Conservation (phyloP, 2,888 invertebrate genomes). For the Limnephilus lunatus region DNA sequence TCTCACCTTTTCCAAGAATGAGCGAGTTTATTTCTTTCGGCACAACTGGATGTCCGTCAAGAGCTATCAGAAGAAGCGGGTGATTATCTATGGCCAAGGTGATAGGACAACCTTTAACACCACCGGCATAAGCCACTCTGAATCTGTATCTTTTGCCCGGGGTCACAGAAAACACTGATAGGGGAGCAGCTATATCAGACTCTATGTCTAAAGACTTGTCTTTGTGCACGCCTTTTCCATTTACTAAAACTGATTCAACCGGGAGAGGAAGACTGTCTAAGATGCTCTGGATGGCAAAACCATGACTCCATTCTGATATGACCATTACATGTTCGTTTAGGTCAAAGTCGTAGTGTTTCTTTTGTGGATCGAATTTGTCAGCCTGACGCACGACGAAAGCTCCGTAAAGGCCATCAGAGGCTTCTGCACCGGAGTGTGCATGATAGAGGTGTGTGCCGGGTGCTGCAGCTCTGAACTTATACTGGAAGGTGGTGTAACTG, state of each 20-base stretch:
- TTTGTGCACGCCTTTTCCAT: conserved; percentile 78
- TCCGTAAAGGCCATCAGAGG: conserved; percentile 84
- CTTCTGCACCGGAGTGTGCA: conserved; percentile 83
- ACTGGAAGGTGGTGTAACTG: conserved; percentile 85
- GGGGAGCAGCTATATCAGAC: conserved; percentile 61
- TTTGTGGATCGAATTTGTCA: conserved; percentile 78
- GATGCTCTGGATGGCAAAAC: conserved; percentile 69
- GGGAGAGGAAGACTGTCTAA: conserved; percentile 73
- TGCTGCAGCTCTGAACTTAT: conserved; percentile 84
- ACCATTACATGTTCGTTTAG: conserved; percentile 83
- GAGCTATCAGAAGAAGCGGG: conserved; percentile 79
- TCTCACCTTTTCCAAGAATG: conserved; percentile 83
- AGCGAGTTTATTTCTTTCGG: conserved; percentile 79
- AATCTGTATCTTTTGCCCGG: conserved; percentile 82
- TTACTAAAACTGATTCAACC: conserved; percentile 79
- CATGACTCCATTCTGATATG: conserved; percentile 84
- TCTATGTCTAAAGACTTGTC: conserved; percentile 72
- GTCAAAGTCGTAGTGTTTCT: conserved; percentile 83
- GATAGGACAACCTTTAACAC: conserved; percentile 83
- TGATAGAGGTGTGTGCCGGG: conserved; percentile 87
- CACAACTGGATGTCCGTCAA: conserved; percentile 83
- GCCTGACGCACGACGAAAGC: conserved; percentile 84
- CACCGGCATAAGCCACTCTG: conserved; percentile 82
- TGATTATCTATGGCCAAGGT: conserved; percentile 83
- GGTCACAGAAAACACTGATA: conserved; percentile 75